Conservation (phyloP, 2,797 vertebrate genomes). For the Helicolenus hilgendorfi region DNA sequence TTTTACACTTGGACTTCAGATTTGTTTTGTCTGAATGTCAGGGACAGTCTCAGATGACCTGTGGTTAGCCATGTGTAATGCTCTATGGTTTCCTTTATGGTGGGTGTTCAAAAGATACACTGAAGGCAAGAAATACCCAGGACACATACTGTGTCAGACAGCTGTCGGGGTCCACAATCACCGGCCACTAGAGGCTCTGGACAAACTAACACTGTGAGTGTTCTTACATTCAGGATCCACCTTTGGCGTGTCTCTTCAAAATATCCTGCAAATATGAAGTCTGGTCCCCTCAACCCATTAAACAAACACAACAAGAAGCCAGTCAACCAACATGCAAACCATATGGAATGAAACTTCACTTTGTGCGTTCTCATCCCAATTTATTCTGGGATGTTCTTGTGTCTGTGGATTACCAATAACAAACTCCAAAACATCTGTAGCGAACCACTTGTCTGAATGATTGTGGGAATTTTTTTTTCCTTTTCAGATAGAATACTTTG, state of each 20-base stretch:
- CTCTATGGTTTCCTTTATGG: conserved; percentile 39
- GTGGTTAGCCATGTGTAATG: conserved; percentile 60
- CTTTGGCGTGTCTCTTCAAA: conserved; percentile 57
- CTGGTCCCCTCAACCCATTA: conserved; percentile 50
- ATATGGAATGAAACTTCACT: conserved; percentile 59
- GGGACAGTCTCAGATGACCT: conserved; percentile 49
- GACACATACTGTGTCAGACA: conserved; percentile 34
- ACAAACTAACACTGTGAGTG: conserved; percentile 45
- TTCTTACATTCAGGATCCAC: conserved; percentile 56
- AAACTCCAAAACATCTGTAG: conserved; percentile 70
- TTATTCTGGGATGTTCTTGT: conserved; percentile 76
- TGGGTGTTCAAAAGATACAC: conserved; percentile 57
- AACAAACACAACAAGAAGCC: conserved; percentile 71
- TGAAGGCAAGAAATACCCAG: conserved; percentile 46
- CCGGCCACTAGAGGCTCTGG: conserved; percentile 24
- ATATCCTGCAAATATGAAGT: conserved; percentile 72
- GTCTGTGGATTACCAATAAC: conserved; percentile 73
- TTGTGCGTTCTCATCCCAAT: conserved; percentile 57
- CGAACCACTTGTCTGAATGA: conserved; percentile 1
- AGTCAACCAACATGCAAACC: conserved; percentile 55
- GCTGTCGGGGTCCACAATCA: conserved; percentile 31
- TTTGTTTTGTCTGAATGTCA: conserved; percentile 74
- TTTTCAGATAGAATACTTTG: conserved; percentile 25
- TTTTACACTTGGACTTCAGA: conserved; percentile 29
- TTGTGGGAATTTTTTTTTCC: not conserved